Evolutionary conservation across 2,113 vertebrate species (phyloP).

Genomic region (Campylomormyrus tamandua): DNA sequence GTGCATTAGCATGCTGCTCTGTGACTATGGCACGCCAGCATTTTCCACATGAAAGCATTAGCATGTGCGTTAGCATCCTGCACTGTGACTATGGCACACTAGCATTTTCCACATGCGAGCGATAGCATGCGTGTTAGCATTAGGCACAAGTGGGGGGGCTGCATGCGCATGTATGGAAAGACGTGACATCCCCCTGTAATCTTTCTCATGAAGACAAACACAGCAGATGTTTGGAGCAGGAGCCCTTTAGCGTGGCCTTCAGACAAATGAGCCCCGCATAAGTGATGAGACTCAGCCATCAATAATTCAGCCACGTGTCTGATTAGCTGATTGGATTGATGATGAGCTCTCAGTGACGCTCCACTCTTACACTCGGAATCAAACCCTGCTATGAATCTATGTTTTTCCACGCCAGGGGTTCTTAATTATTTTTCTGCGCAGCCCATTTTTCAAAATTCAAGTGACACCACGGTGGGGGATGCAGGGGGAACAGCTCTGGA

Average conservation of each 20-base stretch:
- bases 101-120: neutral
- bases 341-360: conserved; percentile 17
- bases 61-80: neutral
- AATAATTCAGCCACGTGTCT: conserved; percentile 60
- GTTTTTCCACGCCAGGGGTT: neutral
- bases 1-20: neutral
- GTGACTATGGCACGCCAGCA: neutral
- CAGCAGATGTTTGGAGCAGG: neutral
- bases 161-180: neutral
- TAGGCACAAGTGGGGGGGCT: neutral
- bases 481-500: neutral
- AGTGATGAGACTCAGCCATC: conserved; percentile 52
- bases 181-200: neutral
- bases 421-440: neutral
- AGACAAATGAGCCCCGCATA: conserved; percentile 51
- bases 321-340: conserved; percentile 56
- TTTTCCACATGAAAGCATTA: neutral
- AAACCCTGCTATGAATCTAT: conserved; percentile 2
- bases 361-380: neutral
- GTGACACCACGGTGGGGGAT: neutral
- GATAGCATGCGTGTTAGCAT: neutral
- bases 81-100: neutral
- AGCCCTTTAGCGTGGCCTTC: neutral
- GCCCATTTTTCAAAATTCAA: conserved; percentile 2
- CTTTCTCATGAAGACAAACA: neutral